A percentile compares a stretch with the other conserved stretches of the same genome.
Conservation (phyloP, 92 coral and sea anemone species). For the Heteractis magnifica region DNA sequence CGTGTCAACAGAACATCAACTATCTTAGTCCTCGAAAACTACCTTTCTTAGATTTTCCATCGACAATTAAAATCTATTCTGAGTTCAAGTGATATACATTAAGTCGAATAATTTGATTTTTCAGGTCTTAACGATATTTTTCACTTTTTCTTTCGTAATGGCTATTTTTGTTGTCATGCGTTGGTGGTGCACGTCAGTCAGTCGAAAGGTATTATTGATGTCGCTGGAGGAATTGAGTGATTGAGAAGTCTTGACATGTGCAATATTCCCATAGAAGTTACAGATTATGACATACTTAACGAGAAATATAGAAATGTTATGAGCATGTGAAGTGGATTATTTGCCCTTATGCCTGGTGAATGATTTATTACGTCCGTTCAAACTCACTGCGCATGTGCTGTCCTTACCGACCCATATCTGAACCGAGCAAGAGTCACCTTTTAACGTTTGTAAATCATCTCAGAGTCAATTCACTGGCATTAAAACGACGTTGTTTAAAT, state of each 20-base stretch:
- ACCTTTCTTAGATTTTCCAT: background rate
- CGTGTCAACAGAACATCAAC: background rate
- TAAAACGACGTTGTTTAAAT: too few species aligned
- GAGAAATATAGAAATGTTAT: constrained; percentile 23
- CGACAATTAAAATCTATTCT: background rate
- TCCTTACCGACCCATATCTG: background rate
- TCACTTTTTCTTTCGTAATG: background rate
- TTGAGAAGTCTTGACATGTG: constrained; percentile 9
- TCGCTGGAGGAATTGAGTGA: background rate
- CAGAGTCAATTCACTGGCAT: background rate
- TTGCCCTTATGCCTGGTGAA: background rate
- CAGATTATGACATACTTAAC: constrained; percentile 22
- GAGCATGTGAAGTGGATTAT: constrained; percentile 13
- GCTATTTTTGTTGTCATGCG: background rate
- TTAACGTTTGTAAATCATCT: background rate
- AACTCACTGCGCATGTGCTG: background rate
- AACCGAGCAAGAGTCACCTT: background rate
- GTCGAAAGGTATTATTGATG: background rate
- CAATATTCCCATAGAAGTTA: constrained; percentile 19
- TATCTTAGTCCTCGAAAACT: background rate
- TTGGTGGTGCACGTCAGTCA: background rate
- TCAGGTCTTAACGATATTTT: background rate
- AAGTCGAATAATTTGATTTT: background rate
- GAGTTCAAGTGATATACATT: background rate
- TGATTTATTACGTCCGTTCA: background rate